Base-by-base conservation (phyloP, 2,113 vertebrate species). In the Microcebus jonahi region DNA sequence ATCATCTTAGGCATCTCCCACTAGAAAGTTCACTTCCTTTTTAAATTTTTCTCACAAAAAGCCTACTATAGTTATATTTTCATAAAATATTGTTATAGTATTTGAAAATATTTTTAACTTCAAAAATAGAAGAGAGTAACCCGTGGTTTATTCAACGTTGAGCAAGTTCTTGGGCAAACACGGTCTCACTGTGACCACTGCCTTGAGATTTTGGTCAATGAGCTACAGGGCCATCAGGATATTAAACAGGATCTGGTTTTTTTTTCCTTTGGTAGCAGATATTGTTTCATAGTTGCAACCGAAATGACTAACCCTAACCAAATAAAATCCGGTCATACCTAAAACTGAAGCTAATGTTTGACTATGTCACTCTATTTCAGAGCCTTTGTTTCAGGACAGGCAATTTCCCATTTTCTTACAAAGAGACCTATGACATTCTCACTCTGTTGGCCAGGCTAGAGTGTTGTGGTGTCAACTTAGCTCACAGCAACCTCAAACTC, bases 291-390 rank as follows among this genome's bases (percentile, higher is more conserved):
- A 90, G 77, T 76, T 95, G 80, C 83, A 89, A 90, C 48, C 34
- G 18, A 39, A 68, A 93, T 93, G 96, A 97, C 87, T 77, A 96
- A 96, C 88, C 95, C 92, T 95, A 97, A 65, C n/a, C 77, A 67
- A 97, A 98, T 91, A 94, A 94, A 94, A n/a, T 55, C 20, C 83
- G 85, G 97, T 97, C 97, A 91, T 84, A 76, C 93, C 97, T 97
- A 97, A 96, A 95, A 48, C 88, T 86, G 84, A 93, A 94, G 85
- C 89, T 93, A 94, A 93, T 95, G 59, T 93, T 98, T 97, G 73
- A 88, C 81, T 68, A 0, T 83, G 96, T 88, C 96, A 71, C 31
- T 34, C 84, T 61, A 13, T 55, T n/a, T 63, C 71, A 80, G 42
- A 92, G 9, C 65, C 94, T 97, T 97, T 94, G 93, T 94, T 97